These are phyloP conservation scores for Andrena bucephala DNA, from an alignment of 2,888 invertebrate genomes.

Conservation along the genomic window DNA sequence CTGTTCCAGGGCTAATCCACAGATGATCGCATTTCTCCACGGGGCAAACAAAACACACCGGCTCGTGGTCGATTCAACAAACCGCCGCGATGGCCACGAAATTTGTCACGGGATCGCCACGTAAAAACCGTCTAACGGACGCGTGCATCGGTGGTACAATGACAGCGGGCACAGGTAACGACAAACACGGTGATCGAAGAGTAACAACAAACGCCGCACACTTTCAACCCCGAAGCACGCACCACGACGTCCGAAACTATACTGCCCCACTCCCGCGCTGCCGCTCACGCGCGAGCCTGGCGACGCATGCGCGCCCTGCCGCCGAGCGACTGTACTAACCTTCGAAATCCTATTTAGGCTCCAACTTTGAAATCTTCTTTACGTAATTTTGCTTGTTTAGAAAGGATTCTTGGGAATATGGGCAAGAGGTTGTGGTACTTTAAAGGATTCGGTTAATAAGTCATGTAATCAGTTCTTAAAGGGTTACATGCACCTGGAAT, in stretches of 20 bases:
- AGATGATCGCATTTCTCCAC: slow-evolving; percentile 61
- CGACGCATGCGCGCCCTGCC: slow-evolving; percentile 42
- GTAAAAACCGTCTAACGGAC: slow-evolving; percentile 5
- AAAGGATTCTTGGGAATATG: too few relatives aligned
- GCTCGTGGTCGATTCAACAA: slow-evolving; percentile 37
- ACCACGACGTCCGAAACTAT: slow-evolving; percentile 74
- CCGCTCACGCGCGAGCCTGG: slow-evolving; percentile 39
- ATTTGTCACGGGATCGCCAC: background rate
- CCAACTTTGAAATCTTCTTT: slow-evolving; percentile 26
- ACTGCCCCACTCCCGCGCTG: slow-evolving; percentile 71
- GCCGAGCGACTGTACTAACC: slow-evolving; percentile 29
- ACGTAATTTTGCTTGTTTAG: too few relatives aligned
- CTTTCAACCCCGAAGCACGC: slow-evolving; percentile 63
- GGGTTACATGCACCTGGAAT: background rate
- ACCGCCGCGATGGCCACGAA: slow-evolving; percentile 2
- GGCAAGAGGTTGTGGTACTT: too few relatives aligned
- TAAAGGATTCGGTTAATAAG: too few relatives aligned
- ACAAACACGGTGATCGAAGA: background rate
- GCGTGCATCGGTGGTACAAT: slow-evolving; percentile 17
- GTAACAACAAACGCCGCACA: background rate
- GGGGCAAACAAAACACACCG: slow-evolving; percentile 41
- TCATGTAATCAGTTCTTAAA: too few relatives aligned
- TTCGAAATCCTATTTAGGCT: slow-evolving; percentile 14
- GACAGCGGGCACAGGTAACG: background rate
- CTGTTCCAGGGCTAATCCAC: slow-evolving; percentile 65